Conservation (phyloP, 2,888 invertebrate species). For the Coremacera marginata region DNA sequence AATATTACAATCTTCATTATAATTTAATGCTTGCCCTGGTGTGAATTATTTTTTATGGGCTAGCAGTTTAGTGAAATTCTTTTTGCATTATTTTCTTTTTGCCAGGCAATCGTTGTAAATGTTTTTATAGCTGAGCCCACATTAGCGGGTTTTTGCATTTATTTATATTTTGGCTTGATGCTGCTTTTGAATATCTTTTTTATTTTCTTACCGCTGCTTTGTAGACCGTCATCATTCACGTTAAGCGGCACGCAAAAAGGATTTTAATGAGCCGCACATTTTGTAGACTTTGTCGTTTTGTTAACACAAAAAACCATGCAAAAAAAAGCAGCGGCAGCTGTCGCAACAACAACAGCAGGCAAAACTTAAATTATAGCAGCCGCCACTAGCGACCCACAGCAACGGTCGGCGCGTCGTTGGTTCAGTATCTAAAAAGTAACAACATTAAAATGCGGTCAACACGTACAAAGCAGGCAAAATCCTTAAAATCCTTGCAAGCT, state of each 20-base stretch:
- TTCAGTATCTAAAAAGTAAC: neutral
- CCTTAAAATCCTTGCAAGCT: conserved; percentile 1
- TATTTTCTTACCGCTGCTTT: neutral
- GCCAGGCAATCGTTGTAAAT: conserved; percentile 36
- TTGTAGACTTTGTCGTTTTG: neutral
- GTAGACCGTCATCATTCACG: conserved; percentile 29
- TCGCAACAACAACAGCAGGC: conserved; percentile 18
- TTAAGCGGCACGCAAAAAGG: conserved; percentile 39
- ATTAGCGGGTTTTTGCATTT: conserved; percentile 33
- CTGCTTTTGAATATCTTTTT: conserved; percentile 28
- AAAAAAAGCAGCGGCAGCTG: conserved; percentile 3
- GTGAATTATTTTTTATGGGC: conserved; percentile 18
- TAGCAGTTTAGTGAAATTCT: neutral
- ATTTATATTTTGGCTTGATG: neutral
- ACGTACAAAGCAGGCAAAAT: neutral
- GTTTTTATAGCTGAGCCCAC: conserved; percentile 37
- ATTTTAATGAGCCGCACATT: conserved; percentile 40
- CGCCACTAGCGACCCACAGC: no score
- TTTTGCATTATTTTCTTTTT: neutral
- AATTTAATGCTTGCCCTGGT: neutral
- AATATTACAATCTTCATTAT: neutral
- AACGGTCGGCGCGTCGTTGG: no score
- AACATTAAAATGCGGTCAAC: conserved; percentile 20
- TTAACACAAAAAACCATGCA: conserved; percentile 19
- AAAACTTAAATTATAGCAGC: no score